These are phyloP conservation scores for Schizotus pectinicornis DNA, from an alignment of 2,888 invertebrate genomes.

Conservation along the genomic window DNA sequence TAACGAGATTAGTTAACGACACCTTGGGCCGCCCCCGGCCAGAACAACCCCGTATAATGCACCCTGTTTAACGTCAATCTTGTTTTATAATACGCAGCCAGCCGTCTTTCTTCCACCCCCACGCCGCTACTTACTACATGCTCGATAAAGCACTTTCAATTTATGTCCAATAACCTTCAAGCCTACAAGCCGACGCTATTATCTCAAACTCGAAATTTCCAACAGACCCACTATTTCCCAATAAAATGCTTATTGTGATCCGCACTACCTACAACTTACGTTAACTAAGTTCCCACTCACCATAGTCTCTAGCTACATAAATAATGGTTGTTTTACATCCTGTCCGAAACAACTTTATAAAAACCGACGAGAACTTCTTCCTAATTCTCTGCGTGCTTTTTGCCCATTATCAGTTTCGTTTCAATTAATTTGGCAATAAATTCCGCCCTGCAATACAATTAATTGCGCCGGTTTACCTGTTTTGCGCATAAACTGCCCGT, in stretches of 20 bases:
- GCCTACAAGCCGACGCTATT: constrained; percentile 8
- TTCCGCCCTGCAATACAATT: constrained; percentile 5
- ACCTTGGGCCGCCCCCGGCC: constrained; percentile 21
- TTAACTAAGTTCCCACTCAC: constrained; percentile 15
- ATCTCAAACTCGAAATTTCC: constrained; percentile 18
- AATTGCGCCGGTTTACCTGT: constrained; percentile 12
- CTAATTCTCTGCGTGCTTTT: neutral
- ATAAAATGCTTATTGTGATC: constrained; percentile 16
- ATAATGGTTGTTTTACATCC: constrained; percentile 3
- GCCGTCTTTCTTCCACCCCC: neutral
- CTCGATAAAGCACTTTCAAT: constrained; percentile 25
- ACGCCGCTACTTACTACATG: constrained; percentile 10
- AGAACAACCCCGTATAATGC: neutral
- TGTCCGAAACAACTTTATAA: constrained; percentile 3
- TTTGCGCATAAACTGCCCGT: constrained; percentile 9
- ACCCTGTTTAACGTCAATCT: constrained; percentile 18
- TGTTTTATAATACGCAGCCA: constrained; percentile 3
- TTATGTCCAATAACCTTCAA: constrained; percentile 23
- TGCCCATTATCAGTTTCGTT: constrained; percentile 15
- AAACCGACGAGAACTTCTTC: neutral
- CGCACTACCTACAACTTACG: constrained; percentile 14
- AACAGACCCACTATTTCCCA: constrained; percentile 10
- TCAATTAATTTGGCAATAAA: constrained; percentile 20
- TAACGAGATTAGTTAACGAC: constrained; percentile 43
- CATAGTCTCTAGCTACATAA: constrained; percentile 10